phyloP scores from a whole-genome alignment of 2,797 vertebrate species.

The Gymnothorax reevesii region DNA sequence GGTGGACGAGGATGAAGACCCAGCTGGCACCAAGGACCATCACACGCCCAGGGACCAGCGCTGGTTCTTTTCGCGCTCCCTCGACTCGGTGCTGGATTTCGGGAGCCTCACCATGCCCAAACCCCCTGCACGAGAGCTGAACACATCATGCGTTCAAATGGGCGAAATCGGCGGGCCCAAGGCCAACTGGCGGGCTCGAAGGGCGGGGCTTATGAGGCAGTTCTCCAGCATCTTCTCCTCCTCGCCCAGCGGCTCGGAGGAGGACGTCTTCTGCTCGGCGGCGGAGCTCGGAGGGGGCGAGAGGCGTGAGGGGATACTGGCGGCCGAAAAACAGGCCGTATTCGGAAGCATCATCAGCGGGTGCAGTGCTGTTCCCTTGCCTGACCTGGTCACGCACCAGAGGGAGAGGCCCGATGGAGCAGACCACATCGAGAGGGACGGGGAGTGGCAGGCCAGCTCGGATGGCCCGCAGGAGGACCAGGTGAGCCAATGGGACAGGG shows the following conservation, averaged over 20 bases:
- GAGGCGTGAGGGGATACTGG: constrained; percentile 30
- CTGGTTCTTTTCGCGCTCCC: constrained; percentile 77
- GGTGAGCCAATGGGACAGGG: constrained; percentile 2
- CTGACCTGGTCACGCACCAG: constrained; percentile 74
- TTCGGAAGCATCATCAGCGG: constrained; percentile 59
- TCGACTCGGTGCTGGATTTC: constrained; percentile 75
- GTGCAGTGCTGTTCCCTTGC: constrained; percentile 69
- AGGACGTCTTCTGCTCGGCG: constrained; percentile 67
- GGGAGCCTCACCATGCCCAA: constrained; percentile 62
- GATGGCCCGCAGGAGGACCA: constrained; percentile 49
- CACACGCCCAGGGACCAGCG: constrained; percentile 60
- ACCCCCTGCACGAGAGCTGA: constrained; percentile 63
- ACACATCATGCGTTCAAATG: constrained; percentile 60
- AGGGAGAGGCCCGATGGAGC: constrained; percentile 53
- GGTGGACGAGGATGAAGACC: constrained; percentile 59
- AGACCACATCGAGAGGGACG: constrained; percentile 38
- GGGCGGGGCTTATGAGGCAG: constrained; percentile 62
- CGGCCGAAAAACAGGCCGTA: constrained; percentile 46
- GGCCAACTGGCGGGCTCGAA: constrained; percentile 46
- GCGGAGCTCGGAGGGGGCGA: constrained; percentile 53
- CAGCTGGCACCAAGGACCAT: constrained; percentile 45
- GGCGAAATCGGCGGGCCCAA: constrained; percentile 47
- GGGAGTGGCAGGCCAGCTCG: constrained; percentile 51
- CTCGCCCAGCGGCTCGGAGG: constrained; percentile 69
- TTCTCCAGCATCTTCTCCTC: constrained; percentile 72